Evolutionary conservation across 2,888 invertebrate genomes (phyloP).

Genomic region (Latrodectus hesperus): DNA sequence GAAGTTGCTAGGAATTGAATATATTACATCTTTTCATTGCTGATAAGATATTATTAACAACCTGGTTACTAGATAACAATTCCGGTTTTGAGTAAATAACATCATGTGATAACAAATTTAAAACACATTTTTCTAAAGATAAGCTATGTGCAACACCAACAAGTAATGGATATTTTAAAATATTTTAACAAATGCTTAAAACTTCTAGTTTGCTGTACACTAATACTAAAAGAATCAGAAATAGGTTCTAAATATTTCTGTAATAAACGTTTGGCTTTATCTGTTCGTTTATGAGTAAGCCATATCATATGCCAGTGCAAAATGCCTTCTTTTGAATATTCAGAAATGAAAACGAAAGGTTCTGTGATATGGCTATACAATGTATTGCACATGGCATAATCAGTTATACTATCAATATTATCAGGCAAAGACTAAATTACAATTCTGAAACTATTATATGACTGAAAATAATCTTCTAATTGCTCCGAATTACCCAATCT

Average conservation of each 20-base stretch:
- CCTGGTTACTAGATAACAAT: not conserved
- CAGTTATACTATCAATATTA: not conserved
- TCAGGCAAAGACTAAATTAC: slow-evolving; percentile 5
- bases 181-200: slow-evolving; percentile 6
- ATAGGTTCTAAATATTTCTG: not conserved
- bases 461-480: not conserved
- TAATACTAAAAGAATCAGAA: not conserved
- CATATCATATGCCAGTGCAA: slow-evolving; percentile 7
- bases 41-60: not conserved
- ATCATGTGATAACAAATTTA: not conserved
- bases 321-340: not conserved
- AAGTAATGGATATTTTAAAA: not conserved
- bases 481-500: not conserved
- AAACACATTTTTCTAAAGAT: not conserved
- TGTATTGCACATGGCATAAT: not conserved
- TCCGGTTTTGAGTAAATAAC: not conserved
- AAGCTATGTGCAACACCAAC: not conserved
- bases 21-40: not conserved
- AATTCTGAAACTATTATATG: not conserved
- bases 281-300: not conserved
- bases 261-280: slow-evolving; percentile 6
- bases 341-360: slow-evolving; percentile 7
- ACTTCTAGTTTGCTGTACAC: not conserved
- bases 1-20: not conserved
- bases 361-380: not conserved